Evolutionary conservation across 2,888 invertebrate species (phyloP), one percentile per base, ranked within the genome.

Genomic region (Spicauda simplicius): DNA sequence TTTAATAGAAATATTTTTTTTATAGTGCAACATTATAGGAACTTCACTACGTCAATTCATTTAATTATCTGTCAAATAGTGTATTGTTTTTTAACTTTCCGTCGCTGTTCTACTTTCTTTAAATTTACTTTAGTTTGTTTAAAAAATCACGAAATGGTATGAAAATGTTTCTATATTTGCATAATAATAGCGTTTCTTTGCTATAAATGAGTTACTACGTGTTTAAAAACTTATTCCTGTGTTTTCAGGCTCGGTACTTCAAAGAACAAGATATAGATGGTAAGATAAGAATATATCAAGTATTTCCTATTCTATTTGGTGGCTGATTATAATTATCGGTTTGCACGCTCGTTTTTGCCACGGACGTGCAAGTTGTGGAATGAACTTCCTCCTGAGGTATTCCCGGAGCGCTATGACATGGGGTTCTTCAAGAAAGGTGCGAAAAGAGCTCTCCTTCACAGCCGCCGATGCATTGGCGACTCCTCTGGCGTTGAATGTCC

Each of bases 211-310:
- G 33, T 55, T 41, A 41, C 14, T 41, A 14, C 12, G 10, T 12
- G 12, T 41, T 41, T 41, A 45, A 14, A 12, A 6, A 7, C n/a
- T n/a, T 45, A 11, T 45, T 45, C 7, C 14, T 45, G 14, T 6
- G n/a, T 37, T 63, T 67, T 30, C 89, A 98, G 98, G 98, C 98
- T 30, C 96, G 98, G 71, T 98, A 97, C 90, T 98, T 98, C 86
- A 97, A 97, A 80, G 98, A 98, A 93, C 97, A 97, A 86, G 98
- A 98, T 81, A 98, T 98, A 75, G 98, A 98, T 93, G 98, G 98
- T 98, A 94, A 94, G 94, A 69, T 68, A 30, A 58, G 37, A 41
- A 58, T 20, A 58, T 19, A 7, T 11, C n/a, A 54, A 12, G 14
- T 45, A 45, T 14, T 45, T 45, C 14, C 41, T 12, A 11, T 41